Base-by-base conservation (phyloP, 2,888 invertebrate species). In the Eupithecia tripunctaria region DNA sequence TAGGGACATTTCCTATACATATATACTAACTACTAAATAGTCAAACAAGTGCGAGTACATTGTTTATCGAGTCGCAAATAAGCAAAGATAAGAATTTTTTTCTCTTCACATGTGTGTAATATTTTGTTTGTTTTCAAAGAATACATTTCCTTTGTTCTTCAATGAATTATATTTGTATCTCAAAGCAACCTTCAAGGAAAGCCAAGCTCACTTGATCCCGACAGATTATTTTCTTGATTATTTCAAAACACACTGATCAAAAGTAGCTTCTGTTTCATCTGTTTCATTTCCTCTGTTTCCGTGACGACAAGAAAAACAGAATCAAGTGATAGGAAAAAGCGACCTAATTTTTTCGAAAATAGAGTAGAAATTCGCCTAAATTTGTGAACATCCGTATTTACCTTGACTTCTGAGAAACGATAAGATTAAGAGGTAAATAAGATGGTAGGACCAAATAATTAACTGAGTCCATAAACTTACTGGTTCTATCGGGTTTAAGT, bases 251-350 rank as follows among this genome's bases (percentile, higher is more conserved):
- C 29, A 36, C 62, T 76, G 74, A 79, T 79, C 76, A 78, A 78
- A 64, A 76, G 77, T 67, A 67, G 68, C 68, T 70, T 68, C 72
- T 72, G 75, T 74, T 75, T 68, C 73, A 77, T 79, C 74, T 69
- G 70, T 75, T 70, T 75, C 76, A 74, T 78, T 78, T 78, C 75
- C 76, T 70, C 65, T 72, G 47, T 63, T 75, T 72, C 72, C 72
- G 70, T 68, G 38, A 36, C 29, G 32, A 59, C 59, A 64, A 71
- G 68, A 68, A 72, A 70, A 72, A 72, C 65, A 72, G 62, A 56
- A 25, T 67, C 63, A 65, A 38, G 64, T 70, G 60, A 68, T 66
- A 70, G 60, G 70, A 72, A 70, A 67, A 70, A 75, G 63, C 38
- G 62, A 65, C 47, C 68, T 51, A 60, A 72, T 64, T 36, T 51